Conservation (phyloP, 2,888 invertebrate genomes). For the Monopis laevigella region DNA sequence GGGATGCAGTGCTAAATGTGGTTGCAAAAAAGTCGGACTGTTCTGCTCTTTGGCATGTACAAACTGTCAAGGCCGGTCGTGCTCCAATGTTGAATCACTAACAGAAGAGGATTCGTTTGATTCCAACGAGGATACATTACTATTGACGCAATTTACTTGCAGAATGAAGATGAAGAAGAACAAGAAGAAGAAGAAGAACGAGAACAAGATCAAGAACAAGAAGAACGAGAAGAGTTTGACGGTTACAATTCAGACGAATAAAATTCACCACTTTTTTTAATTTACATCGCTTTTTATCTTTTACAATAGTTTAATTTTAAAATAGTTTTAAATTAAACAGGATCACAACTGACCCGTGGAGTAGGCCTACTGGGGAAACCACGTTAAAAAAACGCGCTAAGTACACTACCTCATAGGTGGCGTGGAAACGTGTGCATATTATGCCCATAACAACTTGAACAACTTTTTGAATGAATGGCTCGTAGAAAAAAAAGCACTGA, state of each 20-base stretch:
- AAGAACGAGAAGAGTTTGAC: slow-evolving; percentile 15
- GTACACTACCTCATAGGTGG: slow-evolving; percentile 13
- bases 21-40: slow-evolving; percentile 5
- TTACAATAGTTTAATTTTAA: too few relatives aligned
- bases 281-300: too few relatives aligned
- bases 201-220: slow-evolving; percentile 16
- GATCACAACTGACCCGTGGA: slow-evolving; percentile 9
- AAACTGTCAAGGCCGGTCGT: neutral
- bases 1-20: slow-evolving; percentile 3
- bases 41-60: slow-evolving; percentile 1
- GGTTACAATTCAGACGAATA: too few relatives aligned
- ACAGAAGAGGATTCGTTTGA: slow-evolving; percentile 13
- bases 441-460: slow-evolving; percentile 2
- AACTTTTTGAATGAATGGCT: slow-evolving; percentile 16
- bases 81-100: slow-evolving; percentile 4
- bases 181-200: too few relatives aligned
- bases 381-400: too few relatives aligned
- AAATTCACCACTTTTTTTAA: too few relatives aligned
- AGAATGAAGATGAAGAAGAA: slow-evolving; percentile 19
- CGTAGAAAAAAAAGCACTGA: slow-evolving; percentile 17
- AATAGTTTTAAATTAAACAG: slow-evolving; percentile 13
- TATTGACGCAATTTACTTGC: too few relatives aligned
- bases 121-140: too few relatives aligned
- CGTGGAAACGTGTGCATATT: slow-evolving; percentile 10
- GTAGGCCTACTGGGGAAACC: too few relatives aligned